Evolutionary conservation across 2,113 vertebrate genomes (phyloP), one percentile per base, ranked within the genome.

Genomic region (Octodon degus): DNA sequence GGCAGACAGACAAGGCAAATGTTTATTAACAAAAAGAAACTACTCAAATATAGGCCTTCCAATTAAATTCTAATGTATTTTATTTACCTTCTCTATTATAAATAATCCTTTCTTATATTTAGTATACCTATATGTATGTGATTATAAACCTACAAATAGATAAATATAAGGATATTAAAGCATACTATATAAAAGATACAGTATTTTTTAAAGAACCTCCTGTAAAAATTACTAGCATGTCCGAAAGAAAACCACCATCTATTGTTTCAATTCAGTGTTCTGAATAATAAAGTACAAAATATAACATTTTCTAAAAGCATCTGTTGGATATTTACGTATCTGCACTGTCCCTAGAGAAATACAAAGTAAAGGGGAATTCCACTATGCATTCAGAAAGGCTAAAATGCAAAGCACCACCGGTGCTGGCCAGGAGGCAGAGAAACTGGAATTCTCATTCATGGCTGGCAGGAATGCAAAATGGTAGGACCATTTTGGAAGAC

Each of bases 271-370:
- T 20, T 3, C 3, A 95, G 13, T 50, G 12, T 47, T 60, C 68
- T n/a, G 12, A 89, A 40, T 47, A 92, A 81, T 20, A 89, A 37
- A 84, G 34, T 50, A 86, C 19, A 91, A 43, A 80, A 19, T 30
- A 93, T 20, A 72, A 62, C 81, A 74, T 43, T 85, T 80, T 53
- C 55, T 85, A 60, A 92, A 89, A 95, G 43, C 20, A 82, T 65
- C 60, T 80, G 58, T n/a, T 76, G 3, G 43, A 34, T 58, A 47
- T 37, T 12, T n/a, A 32, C 27, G 19, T 84, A 47, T 89, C 76
- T 55, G 17, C 0, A 65, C 7, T 16, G 17, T 20, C 17, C 74
- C 53, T 5, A 27, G 25, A 55, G 10, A 19, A 88, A 88, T 11
- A 24, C 50, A 88, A 72, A 88, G 27, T 72, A 88, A 40, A 40